Conservation (phyloP, 1,140 invertebrate genomes). For the Papilio polyxenes region DNA sequence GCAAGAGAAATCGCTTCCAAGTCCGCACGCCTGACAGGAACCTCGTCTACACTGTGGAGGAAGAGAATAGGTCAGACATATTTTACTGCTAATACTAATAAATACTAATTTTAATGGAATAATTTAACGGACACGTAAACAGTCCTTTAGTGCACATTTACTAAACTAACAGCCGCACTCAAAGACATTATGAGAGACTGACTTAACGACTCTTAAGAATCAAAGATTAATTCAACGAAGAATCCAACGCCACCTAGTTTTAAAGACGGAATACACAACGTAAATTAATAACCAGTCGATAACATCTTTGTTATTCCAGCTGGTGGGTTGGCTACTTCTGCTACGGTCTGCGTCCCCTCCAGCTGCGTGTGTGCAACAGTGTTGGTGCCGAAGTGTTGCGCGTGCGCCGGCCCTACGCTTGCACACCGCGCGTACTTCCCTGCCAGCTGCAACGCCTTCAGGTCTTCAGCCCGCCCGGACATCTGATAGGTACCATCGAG, state of each 20-base stretch:
- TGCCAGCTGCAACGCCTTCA: slow-evolving; percentile 63
- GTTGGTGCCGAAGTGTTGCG: slow-evolving; percentile 61
- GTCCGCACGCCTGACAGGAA: slow-evolving; percentile 61
- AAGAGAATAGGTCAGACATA: slow-evolving; percentile 60
- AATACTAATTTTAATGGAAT: no score
- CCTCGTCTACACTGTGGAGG: slow-evolving; percentile 62
- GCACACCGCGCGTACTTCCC: slow-evolving; percentile 61
- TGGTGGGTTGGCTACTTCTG: slow-evolving; percentile 73
- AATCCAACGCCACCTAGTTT: no score
- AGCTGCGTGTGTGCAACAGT: slow-evolving; percentile 57
- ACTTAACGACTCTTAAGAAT: no score
- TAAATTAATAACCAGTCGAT: no score
- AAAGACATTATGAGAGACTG: no score
- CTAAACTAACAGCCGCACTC: no score
- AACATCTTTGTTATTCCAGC: slow-evolving; percentile 43
- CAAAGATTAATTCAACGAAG: no score
- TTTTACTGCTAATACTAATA: no score
- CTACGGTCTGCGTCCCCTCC: slow-evolving; percentile 65
- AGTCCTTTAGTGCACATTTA: no score
- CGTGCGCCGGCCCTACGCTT: slow-evolving; percentile 62
- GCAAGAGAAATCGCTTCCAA: slow-evolving; percentile 65
- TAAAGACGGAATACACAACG: no score
- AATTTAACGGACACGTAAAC: no score
- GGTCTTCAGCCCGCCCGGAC: slow-evolving; percentile 73
- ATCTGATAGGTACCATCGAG: slow-evolving; percentile 84